Evolutionary conservation across 2,888 invertebrate species (phyloP).

Genomic region (Macrosoma leucophasiata): DNA sequence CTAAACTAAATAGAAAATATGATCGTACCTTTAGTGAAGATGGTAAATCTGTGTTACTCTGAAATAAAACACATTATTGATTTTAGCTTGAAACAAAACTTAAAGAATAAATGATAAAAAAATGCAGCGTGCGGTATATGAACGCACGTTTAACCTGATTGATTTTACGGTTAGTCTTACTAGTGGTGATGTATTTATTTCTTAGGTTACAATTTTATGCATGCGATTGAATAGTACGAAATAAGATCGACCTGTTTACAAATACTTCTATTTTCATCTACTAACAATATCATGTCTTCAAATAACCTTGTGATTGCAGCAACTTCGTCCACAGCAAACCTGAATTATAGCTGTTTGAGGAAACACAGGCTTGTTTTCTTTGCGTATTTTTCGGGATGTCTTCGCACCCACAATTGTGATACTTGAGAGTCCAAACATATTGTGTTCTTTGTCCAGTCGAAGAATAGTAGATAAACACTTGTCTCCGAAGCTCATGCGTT

Average conservation of each 20-base stretch:
- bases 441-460: slow-evolving; percentile 59
- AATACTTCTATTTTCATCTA: too few relatives aligned
- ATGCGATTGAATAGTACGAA: not conserved
- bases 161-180: too few relatives aligned
- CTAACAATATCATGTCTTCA: too few relatives aligned
- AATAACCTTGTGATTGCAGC: slow-evolving; percentile 48
- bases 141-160: slow-evolving; percentile 1
- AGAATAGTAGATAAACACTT: slow-evolving; percentile 59
- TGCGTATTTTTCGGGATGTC: slow-evolving; percentile 39
- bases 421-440: slow-evolving; percentile 61
- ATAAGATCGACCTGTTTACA: too few relatives aligned
- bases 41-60: slow-evolving; percentile 59
- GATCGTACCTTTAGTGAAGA: slow-evolving; percentile 46
- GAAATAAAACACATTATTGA: slow-evolving; percentile 30
- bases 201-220: too few relatives aligned
- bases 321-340: slow-evolving; percentile 44
- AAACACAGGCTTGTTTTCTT: slow-evolving; percentile 50
- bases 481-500: slow-evolving; percentile 36
- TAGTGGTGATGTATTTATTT: too few relatives aligned
- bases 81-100: too few relatives aligned
- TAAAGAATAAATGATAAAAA: too few relatives aligned
- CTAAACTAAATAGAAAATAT: too few relatives aligned
- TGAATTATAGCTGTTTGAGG: slow-evolving; percentile 65
- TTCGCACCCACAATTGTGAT: slow-evolving; percentile 48
- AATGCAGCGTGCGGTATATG: too few relatives aligned